Conservation (phyloP, 2,797 vertebrate genomes). For the Poecilia picta region DNA sequence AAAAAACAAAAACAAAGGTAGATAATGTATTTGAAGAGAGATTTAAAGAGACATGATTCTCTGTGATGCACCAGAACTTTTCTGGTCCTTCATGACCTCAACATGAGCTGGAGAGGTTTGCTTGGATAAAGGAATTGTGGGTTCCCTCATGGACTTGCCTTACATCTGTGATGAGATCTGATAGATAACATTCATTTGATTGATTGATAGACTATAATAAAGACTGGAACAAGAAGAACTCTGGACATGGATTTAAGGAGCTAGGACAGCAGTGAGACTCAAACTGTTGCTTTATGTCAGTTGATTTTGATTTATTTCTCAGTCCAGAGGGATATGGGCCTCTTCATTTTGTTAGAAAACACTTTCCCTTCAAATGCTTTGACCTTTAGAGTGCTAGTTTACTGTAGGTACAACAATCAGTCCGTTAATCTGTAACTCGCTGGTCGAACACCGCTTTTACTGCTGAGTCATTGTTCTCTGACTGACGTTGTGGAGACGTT, state of each 20-base stretch:
- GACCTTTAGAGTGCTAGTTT: neutral
- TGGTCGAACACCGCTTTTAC: neutral
- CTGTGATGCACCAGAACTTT: neutral
- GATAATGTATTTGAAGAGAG: no score
- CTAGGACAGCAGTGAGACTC: neutral
- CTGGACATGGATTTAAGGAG: neutral
- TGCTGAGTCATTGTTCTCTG: neutral
- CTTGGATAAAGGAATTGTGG: neutral
- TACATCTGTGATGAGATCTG: neutral
- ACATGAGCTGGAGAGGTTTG: neutral
- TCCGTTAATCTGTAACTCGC: conserved; percentile 1
- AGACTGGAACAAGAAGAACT: neutral
- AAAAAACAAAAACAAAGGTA: no score
- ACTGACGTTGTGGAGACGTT: neutral
- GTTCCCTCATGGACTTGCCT: neutral
- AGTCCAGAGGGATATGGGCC: neutral
- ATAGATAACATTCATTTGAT: neutral
- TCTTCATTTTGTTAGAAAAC: neutral
- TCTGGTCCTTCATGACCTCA: neutral
- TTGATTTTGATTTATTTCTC: neutral
- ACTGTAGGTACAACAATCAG: neutral
- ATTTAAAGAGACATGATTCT: neutral
- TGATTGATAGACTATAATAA: neutral
- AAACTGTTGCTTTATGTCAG: neutral
- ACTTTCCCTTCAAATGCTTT: neutral